Evolutionary conservation across 2,888 invertebrate species (phyloP).

Genomic region (Halictus quadricinctus): DNA sequence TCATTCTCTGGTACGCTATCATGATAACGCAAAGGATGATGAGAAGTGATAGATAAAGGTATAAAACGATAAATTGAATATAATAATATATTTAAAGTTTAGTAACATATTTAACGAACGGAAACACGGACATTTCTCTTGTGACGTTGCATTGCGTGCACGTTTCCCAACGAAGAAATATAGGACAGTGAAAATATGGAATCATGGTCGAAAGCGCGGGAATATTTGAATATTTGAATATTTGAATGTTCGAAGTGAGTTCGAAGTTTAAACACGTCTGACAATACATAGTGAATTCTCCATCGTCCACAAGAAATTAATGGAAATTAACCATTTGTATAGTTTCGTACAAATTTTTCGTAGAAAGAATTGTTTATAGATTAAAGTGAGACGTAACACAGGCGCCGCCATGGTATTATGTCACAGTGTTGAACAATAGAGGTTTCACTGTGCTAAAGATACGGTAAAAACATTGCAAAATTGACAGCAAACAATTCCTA

Average conservation of each 20-base stretch:
- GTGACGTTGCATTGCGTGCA: slow-evolving; percentile 6
- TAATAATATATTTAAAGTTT: slow-evolving; percentile 38
- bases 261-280: background rate
- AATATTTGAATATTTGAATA: background rate
- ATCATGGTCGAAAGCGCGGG: background rate
- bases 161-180: background rate
- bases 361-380: background rate
- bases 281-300: background rate
- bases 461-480: background rate
- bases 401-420: background rate
- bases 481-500: background rate
- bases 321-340: too few species aligned
- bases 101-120: slow-evolving; percentile 37
- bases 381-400: background rate
- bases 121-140: slow-evolving; percentile 9
- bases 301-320: background rate
- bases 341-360: background rate
- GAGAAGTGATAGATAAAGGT: background rate
- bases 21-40: background rate
- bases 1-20: background rate
- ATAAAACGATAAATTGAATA: slow-evolving; percentile 23
- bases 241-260: background rate
- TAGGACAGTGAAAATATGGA: background rate
- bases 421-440: background rate
- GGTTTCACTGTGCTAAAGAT: background rate